Conservation (phyloP, 2,797 vertebrate genomes). For the Phrynocephalus vlangalii region DNA sequence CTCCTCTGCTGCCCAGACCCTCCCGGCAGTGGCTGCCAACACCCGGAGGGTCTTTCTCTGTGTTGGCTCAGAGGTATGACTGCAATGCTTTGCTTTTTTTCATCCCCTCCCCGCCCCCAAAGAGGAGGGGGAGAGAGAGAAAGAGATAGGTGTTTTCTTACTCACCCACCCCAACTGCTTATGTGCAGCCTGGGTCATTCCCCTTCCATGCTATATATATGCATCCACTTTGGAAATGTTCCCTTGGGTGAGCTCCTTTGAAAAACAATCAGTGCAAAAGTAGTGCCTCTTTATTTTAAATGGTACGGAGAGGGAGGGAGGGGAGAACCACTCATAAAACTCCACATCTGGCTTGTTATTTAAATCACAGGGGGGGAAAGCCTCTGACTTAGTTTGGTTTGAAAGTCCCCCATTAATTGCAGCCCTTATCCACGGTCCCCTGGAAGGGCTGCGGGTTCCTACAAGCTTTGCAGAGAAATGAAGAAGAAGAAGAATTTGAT, state of each 20-base stretch:
- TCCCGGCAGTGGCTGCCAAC: too few relatives aligned
- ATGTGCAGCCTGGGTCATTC: conserved; percentile 71
- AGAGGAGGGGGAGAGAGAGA: too few relatives aligned
- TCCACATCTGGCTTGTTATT: conserved; percentile 77
- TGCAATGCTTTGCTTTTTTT: too few relatives aligned
- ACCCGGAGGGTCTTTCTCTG: conserved; percentile 46
- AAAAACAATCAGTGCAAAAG: conserved; percentile 73
- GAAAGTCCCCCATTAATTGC: conserved; percentile 73
- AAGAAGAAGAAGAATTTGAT: not conserved
- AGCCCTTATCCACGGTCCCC: conserved; percentile 71
- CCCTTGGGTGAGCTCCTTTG: conserved; percentile 77
- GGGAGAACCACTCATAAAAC: conserved; percentile 67
- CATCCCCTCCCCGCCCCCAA: too few relatives aligned
- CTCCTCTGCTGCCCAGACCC: not conserved
- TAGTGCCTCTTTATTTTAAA: conserved; percentile 68
- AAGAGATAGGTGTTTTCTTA: conserved; percentile 48
- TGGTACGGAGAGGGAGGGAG: conserved; percentile 18
- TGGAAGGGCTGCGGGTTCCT: conserved; percentile 63
- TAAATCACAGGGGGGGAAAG: conserved; percentile 77
- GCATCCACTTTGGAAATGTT: conserved; percentile 76
- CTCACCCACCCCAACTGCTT: conserved; percentile 50
- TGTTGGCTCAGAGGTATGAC: conserved; percentile 61
- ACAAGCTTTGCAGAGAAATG: conserved; percentile 16
- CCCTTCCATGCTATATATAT: not conserved
- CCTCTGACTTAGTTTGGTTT: conserved; percentile 76